Percentiles rank a stretch among this genome's conserved stretches.
These are phyloP conservation scores for Tetragnatha versicolor DNA, from an alignment of 1,140 invertebrate genomes.

Conservation along the genomic window DNA sequence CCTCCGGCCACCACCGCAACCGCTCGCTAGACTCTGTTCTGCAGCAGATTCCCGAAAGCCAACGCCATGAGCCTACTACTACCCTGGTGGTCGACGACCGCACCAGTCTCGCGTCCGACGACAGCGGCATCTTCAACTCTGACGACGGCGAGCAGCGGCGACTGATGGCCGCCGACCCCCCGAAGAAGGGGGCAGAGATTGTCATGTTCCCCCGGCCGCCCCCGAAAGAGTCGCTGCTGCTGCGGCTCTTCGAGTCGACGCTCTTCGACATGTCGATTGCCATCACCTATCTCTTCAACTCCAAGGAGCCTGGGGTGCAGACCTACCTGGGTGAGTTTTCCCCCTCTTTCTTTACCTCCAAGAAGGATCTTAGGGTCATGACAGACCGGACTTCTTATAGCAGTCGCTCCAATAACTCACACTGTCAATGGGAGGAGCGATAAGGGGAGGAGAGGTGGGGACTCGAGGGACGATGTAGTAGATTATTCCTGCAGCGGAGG, in stretches of 20 bases:
- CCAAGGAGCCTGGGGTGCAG: conserved; percentile 97
- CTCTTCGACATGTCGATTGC: conserved; percentile 98
- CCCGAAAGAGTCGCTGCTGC: conserved; percentile 71
- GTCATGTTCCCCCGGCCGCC: conserved; percentile 58
- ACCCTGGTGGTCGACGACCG: conserved; percentile 66
- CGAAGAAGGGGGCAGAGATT: conserved; percentile 31
- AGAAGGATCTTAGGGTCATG: too few species aligned
- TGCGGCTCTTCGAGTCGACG: conserved; percentile 94
- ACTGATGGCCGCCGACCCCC: not conserved
- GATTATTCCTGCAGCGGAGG: too few species aligned
- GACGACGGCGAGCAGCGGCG: conserved; percentile 69
- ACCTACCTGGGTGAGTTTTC: conserved; percentile 82
- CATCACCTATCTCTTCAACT: conserved; percentile 96
- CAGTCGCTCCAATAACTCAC: too few species aligned
- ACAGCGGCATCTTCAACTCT: conserved; percentile 82
- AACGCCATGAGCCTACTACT: conserved; percentile 9
- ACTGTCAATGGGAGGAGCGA: too few species aligned
- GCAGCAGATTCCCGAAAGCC: conserved; percentile 57
- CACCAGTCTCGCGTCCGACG: conserved; percentile 81
- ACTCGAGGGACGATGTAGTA: too few species aligned
- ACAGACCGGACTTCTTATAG: too few species aligned
- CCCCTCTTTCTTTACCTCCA: too few species aligned
- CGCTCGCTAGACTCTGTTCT: conserved; percentile 83
- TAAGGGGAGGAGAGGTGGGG: too few species aligned
- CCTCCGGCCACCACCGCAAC: conserved; percentile 78